Conservation (phyloP, 1,140 invertebrate species). For the Drosophila navojoa region DNA sequence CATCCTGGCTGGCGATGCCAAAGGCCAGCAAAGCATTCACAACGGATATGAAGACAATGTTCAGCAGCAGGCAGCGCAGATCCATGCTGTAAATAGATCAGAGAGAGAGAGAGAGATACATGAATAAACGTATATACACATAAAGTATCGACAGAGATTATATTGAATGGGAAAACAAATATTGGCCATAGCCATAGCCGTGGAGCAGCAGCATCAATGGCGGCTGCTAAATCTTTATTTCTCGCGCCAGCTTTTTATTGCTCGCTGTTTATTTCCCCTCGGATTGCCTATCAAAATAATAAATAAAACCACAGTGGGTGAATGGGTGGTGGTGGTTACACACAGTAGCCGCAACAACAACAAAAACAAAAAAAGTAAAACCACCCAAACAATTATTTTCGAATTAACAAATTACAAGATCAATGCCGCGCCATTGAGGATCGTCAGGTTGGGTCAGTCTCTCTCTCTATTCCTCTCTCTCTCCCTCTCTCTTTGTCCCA, state of each 20-base stretch:
- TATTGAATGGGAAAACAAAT: conserved; percentile 4
- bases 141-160: conserved; percentile 5
- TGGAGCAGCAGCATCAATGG: conserved; percentile 19
- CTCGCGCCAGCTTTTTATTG: neutral
- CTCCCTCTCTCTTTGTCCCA: neutral
- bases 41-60: conserved; percentile 58
- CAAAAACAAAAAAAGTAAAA: too few relatives aligned
- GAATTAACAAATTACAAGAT: conserved; percentile 80
- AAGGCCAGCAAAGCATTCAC: conserved; percentile 57
- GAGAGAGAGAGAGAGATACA: too few relatives aligned
- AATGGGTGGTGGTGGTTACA: too few relatives aligned
- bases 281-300: conserved; percentile 46
- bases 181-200: conserved; percentile 7
- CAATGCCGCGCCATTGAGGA: conserved; percentile 63
- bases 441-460: conserved; percentile 34
- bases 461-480: neutral
- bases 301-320: conserved; percentile 46
- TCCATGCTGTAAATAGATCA: conserved; percentile 63
- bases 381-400: conserved; percentile 62
- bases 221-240: conserved; percentile 27
- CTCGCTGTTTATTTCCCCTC: conserved; percentile 55
- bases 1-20: conserved; percentile 57
- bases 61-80: conserved; percentile 62
- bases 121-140: too few relatives aligned
- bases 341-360: too few relatives aligned